phyloP scores from a whole-genome alignment of 2,113 vertebrate genomes.

The Silurus asotus region DNA sequence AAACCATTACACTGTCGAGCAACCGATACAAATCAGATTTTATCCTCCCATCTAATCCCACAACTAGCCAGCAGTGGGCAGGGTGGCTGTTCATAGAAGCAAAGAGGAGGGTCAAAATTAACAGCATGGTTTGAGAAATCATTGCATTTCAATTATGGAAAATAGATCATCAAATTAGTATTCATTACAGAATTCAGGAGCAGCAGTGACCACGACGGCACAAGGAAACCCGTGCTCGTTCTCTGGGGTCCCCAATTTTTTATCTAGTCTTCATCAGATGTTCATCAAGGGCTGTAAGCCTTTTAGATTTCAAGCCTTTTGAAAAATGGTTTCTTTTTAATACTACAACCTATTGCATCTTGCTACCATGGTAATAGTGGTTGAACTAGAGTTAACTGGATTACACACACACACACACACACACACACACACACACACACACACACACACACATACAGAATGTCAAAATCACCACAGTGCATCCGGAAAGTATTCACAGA shows the following conservation, averaged over 20 bases:
- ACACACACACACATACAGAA: background rate
- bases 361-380: background rate
- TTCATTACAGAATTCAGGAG: slow-evolving; percentile 15
- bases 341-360: background rate
- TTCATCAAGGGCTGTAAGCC: background rate
- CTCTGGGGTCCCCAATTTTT: background rate
- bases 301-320: background rate
- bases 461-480: background rate
- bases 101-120: slow-evolving; percentile 6
- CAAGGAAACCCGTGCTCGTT: background rate
- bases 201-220: background rate
- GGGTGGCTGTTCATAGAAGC: background rate
- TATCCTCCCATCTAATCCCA: background rate
- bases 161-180: slow-evolving; percentile 37
- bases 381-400: background rate
- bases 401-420: too few species aligned
- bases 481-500: too few species aligned
- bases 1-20: background rate
- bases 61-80: background rate
- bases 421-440: background rate
- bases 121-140: slow-evolving; percentile 13
- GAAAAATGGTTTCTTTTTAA: background rate
- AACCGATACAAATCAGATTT: background rate
- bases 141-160: slow-evolving; percentile 42
- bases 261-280: background rate